Conservation (phyloP, 2,113 vertebrate genomes). For the Bos taurus region ARS-UCD2.0 NC_037339.1:67176501-67177000, state of each 20-base stretch:
- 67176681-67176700: neutral
- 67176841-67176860: neutral
- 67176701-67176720: neutral
- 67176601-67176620: neutral
- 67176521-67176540: conserved; percentile 31
- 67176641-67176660: conserved; percentile 12
- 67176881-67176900: neutral
- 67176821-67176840: neutral
- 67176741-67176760: neutral
- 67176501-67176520: conserved; percentile 48
- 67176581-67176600: conserved; percentile 1
- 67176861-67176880: neutral
- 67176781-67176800: neutral
- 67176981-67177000: neutral
- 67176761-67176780: neutral
- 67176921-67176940: neutral
- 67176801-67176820: neutral
- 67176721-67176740: neutral
- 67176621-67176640: neutral
- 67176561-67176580: conserved; percentile 17
- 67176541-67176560: conserved; percentile 44
- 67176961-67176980: neutral
- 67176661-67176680: neutral
- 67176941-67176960: neutral
- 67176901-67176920: neutral